Conservation (phyloP, 37 sponge, comb jelly and placozoan species). For the Mnemiopsis leidyi region DNA sequence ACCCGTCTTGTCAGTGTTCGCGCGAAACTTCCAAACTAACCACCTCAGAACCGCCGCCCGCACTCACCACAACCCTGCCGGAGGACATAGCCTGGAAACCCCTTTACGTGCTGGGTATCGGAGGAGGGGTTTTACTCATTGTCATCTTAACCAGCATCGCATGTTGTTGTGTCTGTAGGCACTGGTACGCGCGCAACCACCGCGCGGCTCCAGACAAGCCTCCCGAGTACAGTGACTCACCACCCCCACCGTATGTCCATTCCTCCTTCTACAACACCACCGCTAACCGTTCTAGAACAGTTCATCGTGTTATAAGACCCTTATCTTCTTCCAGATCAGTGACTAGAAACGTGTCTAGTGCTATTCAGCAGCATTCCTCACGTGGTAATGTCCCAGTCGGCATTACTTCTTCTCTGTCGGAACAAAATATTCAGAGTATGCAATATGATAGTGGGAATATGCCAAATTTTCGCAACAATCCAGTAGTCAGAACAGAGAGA, state of each 20-base stretch:
- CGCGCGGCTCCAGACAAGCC: not conserved
- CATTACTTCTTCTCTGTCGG: not conserved
- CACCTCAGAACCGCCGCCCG: not conserved
- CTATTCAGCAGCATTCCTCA: not conserved
- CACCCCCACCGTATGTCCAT: conserved; percentile 28
- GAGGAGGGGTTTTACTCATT: not conserved
- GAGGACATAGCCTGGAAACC: conserved; percentile 6
- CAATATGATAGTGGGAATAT: not conserved
- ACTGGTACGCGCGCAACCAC: conserved; percentile 5
- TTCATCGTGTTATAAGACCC: not conserved
- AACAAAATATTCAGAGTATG: not conserved
- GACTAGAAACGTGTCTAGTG: not conserved
- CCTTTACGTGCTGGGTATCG: not conserved
- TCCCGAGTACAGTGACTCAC: conserved; percentile 33
- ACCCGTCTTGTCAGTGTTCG: conserved; percentile 18
- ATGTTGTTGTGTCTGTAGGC: conserved; percentile 19
- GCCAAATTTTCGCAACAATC: not conserved
- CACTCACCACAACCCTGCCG: not conserved
- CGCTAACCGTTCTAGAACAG: not conserved
- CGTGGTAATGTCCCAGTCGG: not conserved
- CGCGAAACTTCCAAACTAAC: not conserved
- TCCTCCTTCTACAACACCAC: conserved; percentile 12
- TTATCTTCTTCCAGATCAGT: not conserved
- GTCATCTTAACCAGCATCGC: conserved; percentile 10
- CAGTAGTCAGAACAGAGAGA: not conserved